These are phyloP conservation scores for Tangara arthus DNA, from an alignment of 2,797 vertebrate genomes.

Conservation along the genomic window DNA sequence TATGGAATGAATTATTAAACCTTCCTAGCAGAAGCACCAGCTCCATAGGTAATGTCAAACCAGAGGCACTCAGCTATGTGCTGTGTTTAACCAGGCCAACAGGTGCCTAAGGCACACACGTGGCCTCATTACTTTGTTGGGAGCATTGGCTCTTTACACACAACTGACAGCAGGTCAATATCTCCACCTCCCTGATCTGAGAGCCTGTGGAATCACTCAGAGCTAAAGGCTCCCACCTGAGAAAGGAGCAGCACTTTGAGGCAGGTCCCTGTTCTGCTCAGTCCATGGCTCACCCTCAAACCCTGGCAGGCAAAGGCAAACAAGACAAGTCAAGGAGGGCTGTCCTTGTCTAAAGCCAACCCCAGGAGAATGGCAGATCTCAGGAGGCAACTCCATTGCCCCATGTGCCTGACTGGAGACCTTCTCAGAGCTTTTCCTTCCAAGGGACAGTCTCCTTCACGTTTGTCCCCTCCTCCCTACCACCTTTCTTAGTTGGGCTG, in stretches of 20 bases:
- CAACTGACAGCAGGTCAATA: background rate
- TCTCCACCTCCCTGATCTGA: background rate
- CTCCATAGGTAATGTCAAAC: background rate
- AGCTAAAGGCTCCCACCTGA: background rate
- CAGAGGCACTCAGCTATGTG: background rate
- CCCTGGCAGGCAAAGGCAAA: background rate
- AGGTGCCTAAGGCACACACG: conserved; percentile 27
- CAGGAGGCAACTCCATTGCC: background rate
- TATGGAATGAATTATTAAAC: background rate
- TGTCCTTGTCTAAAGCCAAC: background rate
- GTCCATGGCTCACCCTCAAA: background rate
- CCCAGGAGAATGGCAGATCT: background rate
- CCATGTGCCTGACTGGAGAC: background rate
- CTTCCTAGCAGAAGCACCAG: background rate
- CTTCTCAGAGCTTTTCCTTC: background rate
- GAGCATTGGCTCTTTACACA: background rate
- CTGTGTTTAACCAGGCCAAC: conserved; percentile 32
- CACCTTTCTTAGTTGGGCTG: background rate
- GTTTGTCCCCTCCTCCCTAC: background rate
- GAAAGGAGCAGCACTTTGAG: background rate
- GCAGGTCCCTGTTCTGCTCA: background rate
- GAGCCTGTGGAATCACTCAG: background rate
- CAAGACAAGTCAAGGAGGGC: background rate
- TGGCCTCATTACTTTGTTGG: background rate
- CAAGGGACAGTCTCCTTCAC: background rate